Conservation (phyloP, 1,140 invertebrate species). For the Scaptomyza montana region DNA sequence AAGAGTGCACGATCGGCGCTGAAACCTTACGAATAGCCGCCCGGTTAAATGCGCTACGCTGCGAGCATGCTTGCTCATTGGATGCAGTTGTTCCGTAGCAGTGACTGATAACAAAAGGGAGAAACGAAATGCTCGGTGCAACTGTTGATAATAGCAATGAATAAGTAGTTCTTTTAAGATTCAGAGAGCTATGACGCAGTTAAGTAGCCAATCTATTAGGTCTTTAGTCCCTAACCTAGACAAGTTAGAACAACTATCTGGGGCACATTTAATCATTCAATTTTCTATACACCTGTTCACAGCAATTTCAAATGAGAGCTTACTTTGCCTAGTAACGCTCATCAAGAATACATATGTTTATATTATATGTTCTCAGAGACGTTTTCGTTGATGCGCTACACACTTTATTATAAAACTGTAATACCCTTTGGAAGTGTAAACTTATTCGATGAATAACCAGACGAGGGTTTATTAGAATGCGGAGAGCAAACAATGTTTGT, state of each 20-base stretch:
- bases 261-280: too few relatives aligned
- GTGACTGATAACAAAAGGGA: slow-evolving; percentile 31
- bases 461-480: background rate
- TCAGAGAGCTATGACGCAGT: slow-evolving; percentile 8
- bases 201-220: slow-evolving; percentile 26
- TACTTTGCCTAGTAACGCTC: too few relatives aligned
- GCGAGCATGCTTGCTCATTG: background rate
- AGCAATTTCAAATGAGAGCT: too few relatives aligned
- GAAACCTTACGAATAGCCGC: slow-evolving; percentile 1
- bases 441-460: background rate
- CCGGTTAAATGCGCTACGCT: slow-evolving; percentile 25
- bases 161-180: background rate
- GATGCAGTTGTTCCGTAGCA: slow-evolving; percentile 13
- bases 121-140: slow-evolving; percentile 16
- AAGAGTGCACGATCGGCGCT: slow-evolving; percentile 20
- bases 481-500: slow-evolving; percentile 22
- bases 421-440: background rate
- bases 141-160: slow-evolving; percentile 53
- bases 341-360: too few relatives aligned
- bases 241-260: too few relatives aligned
- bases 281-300: too few relatives aligned
- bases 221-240: background rate
- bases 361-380: too few relatives aligned
- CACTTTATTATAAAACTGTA: background rate
- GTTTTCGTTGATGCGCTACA: background rate